Base-by-base conservation (phyloP, 2,888 invertebrate genomes). In the Cylindroiulus punctatus region DNA sequence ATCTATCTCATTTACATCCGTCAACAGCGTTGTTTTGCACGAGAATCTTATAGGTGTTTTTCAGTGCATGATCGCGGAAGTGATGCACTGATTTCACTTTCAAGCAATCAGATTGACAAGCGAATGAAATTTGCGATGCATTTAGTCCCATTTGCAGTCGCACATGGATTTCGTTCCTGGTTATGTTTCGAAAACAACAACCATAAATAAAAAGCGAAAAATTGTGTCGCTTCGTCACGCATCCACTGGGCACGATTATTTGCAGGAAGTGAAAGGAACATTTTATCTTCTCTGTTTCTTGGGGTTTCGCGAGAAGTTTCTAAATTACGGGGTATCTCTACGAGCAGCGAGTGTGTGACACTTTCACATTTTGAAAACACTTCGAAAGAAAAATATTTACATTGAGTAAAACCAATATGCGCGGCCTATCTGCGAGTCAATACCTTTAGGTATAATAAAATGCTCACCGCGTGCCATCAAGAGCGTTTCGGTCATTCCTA, bases 361-460 rank as follows among this genome's bases (percentile, higher is more conserved):
- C 30, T 76, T 76, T 76, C 76, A 12, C 30, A 76, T 30, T 76
- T 76, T 30, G 30, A 30, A 30, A 76, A 26, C 76, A 26, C 76
- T 76, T 76, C 26, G 12, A 30, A 76, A 30, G 76, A 76, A 76
- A 76, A 76, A 76, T 76, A 76, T 76, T 76, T 76, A 76, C 76
- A 76, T 76, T 76, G 76, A 76, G 76, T 76, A 76, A 76, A 76
- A 76, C 30, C 30, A 76, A 76, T 76, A 76, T 76, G 76, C 76
- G 30, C 30, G 17, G 30, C 76, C 10, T 76, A 76, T 76, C 30
- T 30, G 26, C 30, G 76, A 76, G 76, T 76, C 76, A 30, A 76
- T 76, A 76, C 17, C 30, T 76, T 17, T 76, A 76, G 76, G 30
- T 30, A 30, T 76, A 76, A 76, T 76, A 76, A 76, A 76, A 76